A percentile compares a stretch with the other conserved stretches of the same genome.
Evolutionary conservation across 2,888 invertebrate species (phyloP).

Genomic region (Hirtodrosophila histrioides): DNA sequence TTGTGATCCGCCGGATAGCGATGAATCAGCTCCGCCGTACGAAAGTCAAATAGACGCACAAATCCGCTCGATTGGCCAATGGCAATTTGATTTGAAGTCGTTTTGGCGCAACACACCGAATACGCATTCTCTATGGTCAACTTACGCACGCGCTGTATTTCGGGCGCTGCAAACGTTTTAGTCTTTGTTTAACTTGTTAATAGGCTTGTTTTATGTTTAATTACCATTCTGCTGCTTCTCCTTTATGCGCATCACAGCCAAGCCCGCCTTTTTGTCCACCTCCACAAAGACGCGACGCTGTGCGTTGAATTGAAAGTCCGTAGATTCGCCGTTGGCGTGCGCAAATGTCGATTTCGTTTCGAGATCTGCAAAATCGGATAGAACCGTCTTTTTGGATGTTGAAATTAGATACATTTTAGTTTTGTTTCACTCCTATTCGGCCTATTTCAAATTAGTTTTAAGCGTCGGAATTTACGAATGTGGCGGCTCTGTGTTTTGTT

Average conservation of each 20-base stretch:
- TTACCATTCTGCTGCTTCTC: conserved; percentile 71
- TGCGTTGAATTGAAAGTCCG: conserved; percentile 83
- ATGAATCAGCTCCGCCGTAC: conserved; percentile 72
- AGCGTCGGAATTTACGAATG: conserved; percentile 5
- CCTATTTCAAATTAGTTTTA: conserved; percentile 3
- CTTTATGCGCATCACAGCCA: conserved; percentile 82
- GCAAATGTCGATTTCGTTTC: conserved; percentile 78
- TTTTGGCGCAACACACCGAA: conserved; percentile 82
- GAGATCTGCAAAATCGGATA: conserved; percentile 80
- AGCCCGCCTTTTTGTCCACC: conserved; percentile 80
- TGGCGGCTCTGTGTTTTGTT: conserved; percentile 10
- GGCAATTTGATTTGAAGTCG: conserved; percentile 80
- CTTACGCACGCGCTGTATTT: conserved; percentile 81
- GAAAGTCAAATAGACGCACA: conserved; percentile 80
- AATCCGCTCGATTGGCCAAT: conserved; percentile 82
- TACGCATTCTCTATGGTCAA: conserved; percentile 80
- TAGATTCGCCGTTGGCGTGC: conserved; percentile 77
- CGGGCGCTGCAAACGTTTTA: conserved; percentile 44
- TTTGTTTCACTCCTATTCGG: conserved; percentile 13
- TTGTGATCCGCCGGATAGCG: conserved; percentile 79
- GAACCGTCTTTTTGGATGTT: conserved; percentile 79
- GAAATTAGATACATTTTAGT: conserved; percentile 81
- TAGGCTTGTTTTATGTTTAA: background rate
- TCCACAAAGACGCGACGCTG: conserved; percentile 79
- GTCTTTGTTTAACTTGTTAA: no score